Evolutionary conservation across 2,797 vertebrate genomes (phyloP).

Genomic region (Pangasius larnaudii): DNA sequence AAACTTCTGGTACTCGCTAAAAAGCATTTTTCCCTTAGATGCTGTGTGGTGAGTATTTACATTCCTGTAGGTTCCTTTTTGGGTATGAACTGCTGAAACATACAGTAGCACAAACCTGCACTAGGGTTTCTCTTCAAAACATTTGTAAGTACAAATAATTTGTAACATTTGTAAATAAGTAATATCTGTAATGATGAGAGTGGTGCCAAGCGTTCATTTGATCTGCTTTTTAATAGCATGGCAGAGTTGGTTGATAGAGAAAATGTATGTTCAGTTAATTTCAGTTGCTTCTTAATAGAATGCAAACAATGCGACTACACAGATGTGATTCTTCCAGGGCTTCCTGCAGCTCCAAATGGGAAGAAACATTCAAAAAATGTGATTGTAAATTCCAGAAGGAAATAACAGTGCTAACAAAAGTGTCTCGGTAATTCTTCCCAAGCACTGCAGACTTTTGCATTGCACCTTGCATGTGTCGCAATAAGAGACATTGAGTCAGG

Average conservation of each 20-base stretch:
- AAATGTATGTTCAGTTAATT: background rate
- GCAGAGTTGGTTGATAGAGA: background rate
- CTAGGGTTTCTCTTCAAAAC: background rate
- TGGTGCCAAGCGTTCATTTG: background rate
- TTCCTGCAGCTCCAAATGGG: conserved; percentile 26
- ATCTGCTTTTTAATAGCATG: background rate
- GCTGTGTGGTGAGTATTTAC: conserved; percentile 39
- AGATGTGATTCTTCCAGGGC: background rate
- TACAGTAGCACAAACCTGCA: background rate
- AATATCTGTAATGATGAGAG: background rate
- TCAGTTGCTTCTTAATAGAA: background rate
- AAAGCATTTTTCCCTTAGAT: conserved; percentile 51
- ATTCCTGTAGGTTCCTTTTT: conserved; percentile 1
- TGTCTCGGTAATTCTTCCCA: conserved; percentile 12
- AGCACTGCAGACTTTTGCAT: conserved; percentile 10
- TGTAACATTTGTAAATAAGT: background rate
- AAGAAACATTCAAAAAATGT: conserved; percentile 25
- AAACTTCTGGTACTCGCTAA: conserved; percentile 61
- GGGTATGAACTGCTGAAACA: background rate
- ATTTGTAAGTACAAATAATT: background rate
- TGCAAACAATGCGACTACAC: background rate
- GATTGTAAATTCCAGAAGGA: conserved; percentile 39
- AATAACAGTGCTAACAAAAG: conserved; percentile 23
- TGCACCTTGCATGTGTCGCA: conserved; percentile 20
- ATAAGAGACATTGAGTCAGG: conserved; percentile 34